These are phyloP conservation scores for Furcula furcula DNA, from an alignment of 2,888 invertebrate species.

Conservation along the genomic window DNA sequence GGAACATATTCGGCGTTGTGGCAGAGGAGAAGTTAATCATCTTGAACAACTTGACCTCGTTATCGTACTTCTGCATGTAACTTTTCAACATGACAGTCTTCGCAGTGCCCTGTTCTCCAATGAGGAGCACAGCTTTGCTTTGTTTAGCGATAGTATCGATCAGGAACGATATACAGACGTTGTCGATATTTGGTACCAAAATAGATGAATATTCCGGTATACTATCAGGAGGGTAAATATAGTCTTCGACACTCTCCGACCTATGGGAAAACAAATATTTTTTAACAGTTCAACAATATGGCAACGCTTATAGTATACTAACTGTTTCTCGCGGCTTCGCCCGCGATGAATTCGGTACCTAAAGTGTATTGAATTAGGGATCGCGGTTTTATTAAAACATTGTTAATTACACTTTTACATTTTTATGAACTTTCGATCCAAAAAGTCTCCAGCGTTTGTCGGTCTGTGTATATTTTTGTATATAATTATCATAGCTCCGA, in stretches of 20 bases:
- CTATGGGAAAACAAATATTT: no score
- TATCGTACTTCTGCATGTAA: conserved; percentile 88
- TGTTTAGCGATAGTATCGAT: conserved; percentile 91
- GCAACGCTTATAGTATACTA: no score
- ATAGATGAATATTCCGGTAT: conserved; percentile 91
- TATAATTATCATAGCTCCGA: no score
- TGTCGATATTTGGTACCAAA: conserved; percentile 94
- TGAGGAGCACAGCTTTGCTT: conserved; percentile 90
- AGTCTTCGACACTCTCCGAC: conserved; percentile 86
- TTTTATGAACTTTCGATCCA: no score
- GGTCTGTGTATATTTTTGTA: no score
- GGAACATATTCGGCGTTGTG: conserved; percentile 94
- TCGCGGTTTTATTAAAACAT: no score
- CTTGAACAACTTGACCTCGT: conserved; percentile 89
- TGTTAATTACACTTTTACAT: no score
- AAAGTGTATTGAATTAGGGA: no score
- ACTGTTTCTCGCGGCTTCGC: no score
- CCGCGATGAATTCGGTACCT: no score
- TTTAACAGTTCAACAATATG: no score
- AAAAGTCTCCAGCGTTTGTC: no score
- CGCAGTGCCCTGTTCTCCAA: conserved; percentile 95
- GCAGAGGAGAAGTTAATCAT: conserved; percentile 95
- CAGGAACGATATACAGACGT: conserved; percentile 91
- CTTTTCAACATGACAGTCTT: conserved; percentile 96
- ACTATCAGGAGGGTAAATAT: conserved; percentile 86